Evolutionary conservation across 2,797 vertebrate genomes (phyloP), one percentile per base, ranked within the genome.

Genomic region (Cygnus olor): DNA sequence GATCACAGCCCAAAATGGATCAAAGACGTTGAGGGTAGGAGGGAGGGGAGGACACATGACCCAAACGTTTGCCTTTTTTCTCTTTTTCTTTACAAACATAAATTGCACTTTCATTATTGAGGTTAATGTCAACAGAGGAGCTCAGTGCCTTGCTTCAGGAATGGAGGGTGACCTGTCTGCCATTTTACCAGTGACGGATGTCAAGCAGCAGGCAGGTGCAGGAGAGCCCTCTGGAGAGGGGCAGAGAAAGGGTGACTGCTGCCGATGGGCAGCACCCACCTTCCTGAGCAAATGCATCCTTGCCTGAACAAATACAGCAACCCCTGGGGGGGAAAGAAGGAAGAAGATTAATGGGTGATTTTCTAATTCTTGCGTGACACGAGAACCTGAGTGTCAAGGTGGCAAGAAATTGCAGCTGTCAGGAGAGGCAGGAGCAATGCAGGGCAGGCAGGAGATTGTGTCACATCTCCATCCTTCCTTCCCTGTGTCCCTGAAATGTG

Each of bases 1-100:
- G 95, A 95, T 32, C 45, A 42, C 81, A 68, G 88, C 96, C 95
- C 76, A 85, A 94, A 79, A 56, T 65, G 78, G 88, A 94, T 96
- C 96, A 95, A 97, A 98, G 93, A 51, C 82, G 78, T 66, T 58
- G 85, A 47, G 51, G 45, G 12, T 49, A 76, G 18, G 25, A 71
- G 84, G 70, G 63, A 34, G 0, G 0, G 25, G 64, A 60, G 61
- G 68, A 68, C 64, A 66, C 42, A 73, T 24, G 54, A 85, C 53
- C 82, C 70, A 72, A 80, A 83, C 40, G 34, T 91, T 89, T 42
- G 34, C 11, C n/a, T 83, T 92, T 86, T 89, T 70, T 44, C 30
- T 88, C 36, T 68, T 91, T 86, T 86, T 90, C 68, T 90, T 89
- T 88, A 78, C 45, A 78, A 93, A 89, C 54, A 76, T 70, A 93